Base-by-base conservation (phyloP, 2,888 invertebrate genomes). In the Hirtodrosophila trivittata region DNA sequence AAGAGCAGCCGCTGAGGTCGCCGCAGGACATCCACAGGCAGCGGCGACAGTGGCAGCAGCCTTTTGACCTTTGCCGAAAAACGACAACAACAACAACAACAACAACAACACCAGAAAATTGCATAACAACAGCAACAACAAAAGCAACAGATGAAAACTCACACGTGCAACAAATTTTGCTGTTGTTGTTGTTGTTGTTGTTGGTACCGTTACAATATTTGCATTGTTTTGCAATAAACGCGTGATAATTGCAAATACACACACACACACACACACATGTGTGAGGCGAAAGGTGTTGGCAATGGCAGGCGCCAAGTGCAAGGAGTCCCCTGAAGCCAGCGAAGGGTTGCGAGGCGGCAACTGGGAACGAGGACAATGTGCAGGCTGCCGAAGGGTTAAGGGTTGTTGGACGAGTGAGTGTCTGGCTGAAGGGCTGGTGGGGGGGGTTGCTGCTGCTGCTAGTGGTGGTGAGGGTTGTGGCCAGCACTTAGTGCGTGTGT, bases 191-290 rank as follows among this genome's bases (percentile, higher is more conserved):
- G 56, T 8, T 41, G 52, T 6, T 54, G 51, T 1, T 52, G 38
- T 14, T 41, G 71, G 33, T 51, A 55, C 58, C 55, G 57, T 71
- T 60, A 66, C 75, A 72, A 63, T 75, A 75, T 75, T 83, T 83
- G 85, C 86, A 85, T 82, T 86, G 85, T 82, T 85, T 82, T 75
- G 85, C 85, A 77, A 82, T 82, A 81, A 81, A 81, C 66, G 81
- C 77, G 76, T 78, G 77, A 83, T 81, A 81, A 84, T 81, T 82
- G 83, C 80, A 81, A 52, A 51, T 45, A 45, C 66, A 59, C 60
- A 54, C 50, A 55, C 47, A 54, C 38, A 68, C 26, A 35, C 56
- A 33, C 33, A 37, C 43, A 16, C 42, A 51, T 21, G 18, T 21
- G 18, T 21, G 9, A 28, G 28, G 28, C 28, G 32, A 41, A 58